Base-by-base conservation (phyloP, 2,113 vertebrate genomes). In the Irena cyanogastra region DNA sequence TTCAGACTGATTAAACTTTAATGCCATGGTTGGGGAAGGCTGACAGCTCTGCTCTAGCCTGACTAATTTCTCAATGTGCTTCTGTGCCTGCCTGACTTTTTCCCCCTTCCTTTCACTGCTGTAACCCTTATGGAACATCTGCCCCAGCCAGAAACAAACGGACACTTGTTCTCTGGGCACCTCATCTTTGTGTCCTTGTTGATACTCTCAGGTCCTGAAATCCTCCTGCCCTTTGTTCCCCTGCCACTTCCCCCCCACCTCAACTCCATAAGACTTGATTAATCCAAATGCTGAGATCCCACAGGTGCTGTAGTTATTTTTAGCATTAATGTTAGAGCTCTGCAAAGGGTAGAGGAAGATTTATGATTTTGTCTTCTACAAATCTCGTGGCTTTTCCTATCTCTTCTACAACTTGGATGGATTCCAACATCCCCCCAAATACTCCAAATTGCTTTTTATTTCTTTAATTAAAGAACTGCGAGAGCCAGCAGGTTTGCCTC, bases 301-400 rank as follows among this genome's bases (percentile, higher is more conserved):
- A 0, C 57, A 74, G 49, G 79, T 71, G 5, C 76, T 87, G 49
- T 41, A 53, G 79, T 95, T 97, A 97, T 97, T 97, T 97, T 98
- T 97, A 96, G 90, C 72, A 79, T 95, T 90, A 80, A 76, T 22
- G 16, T 94, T 85, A 64, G 41, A 84, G 47, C 92, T 97, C 84
- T 95, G 54, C 45, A 80, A 96, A 96, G 65, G 87, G 18, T 77
- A 92, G 39, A 85, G 88, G 76, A 95, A 95, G 93, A 95, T 96
- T 83, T 94, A 90, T 94, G 80, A 39, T 82, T 97, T 97, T 81
- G 52, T 96, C 75, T 70, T 87, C 84, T 75, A 44, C 91, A 91
- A 79, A 84, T 92, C 96, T 94, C 6, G 0, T 15, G 24, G 64
- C 35, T 52, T 76, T 81, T 70, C 26, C 49, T 70, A 96, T 96